These are phyloP conservation scores for Penelope pileata DNA, from an alignment of 2,113 vertebrate genomes.

Conservation along the genomic window DNA sequence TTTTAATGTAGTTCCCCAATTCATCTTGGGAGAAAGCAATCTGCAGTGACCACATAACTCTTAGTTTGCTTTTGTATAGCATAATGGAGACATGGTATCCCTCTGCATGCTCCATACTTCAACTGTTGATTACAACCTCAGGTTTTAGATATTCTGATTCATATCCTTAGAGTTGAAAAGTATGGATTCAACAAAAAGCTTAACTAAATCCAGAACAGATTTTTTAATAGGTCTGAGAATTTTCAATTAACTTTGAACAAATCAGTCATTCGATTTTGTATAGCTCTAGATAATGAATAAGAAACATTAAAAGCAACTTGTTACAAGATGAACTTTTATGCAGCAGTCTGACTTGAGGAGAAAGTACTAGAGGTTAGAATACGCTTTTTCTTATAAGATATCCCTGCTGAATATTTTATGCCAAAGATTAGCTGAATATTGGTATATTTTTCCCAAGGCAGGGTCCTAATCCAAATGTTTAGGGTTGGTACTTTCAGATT, in stretches of 20 bases:
- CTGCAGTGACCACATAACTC: background rate
- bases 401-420: conserved; percentile 23
- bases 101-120: background rate
- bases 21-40: background rate
- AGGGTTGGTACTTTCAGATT: background rate
- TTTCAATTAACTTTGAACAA: conserved; percentile 25
- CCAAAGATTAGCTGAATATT: background rate
- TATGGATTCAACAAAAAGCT: background rate
- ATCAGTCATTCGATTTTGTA: background rate
- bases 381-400: background rate
- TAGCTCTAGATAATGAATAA: background rate
- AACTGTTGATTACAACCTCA: background rate
- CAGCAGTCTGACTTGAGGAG: background rate
- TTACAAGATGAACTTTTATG: background rate
- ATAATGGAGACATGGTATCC: accelerated
- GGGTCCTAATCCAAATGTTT: background rate
- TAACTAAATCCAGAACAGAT: background rate
- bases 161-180: background rate
- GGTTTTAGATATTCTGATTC: background rate
- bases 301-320: background rate
- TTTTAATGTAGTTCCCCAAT: background rate
- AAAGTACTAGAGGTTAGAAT: conserved; percentile 21
- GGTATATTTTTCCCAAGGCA: background rate
- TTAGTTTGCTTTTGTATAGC: background rate
- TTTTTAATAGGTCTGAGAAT: background rate